A percentile compares a stretch with the other conserved stretches of the same genome.
Conservation (phyloP, 2,113 vertebrate species). For the Megaceryle torquata region DNA sequence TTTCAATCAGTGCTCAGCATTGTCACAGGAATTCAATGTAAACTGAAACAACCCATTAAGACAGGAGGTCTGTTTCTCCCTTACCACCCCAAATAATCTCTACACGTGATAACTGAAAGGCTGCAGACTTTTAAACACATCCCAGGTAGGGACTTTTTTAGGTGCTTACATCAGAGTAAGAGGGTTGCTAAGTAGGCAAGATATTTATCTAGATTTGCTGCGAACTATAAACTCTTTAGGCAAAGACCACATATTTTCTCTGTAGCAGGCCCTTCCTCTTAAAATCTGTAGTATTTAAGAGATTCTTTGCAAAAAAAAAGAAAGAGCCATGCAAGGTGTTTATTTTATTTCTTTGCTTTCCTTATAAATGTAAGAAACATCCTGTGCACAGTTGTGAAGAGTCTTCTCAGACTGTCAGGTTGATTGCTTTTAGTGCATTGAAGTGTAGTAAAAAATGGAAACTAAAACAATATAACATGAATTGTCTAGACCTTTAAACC, state of each 20-base stretch:
- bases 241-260: background rate
- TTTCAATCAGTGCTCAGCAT: background rate
- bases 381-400: background rate
- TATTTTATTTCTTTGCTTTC: background rate
- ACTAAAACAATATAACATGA: background rate
- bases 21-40: background rate
- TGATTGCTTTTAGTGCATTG: background rate
- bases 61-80: background rate
- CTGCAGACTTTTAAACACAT: background rate
- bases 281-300: background rate
- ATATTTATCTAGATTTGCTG: background rate
- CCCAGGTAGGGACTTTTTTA: background rate
- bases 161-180: background rate
- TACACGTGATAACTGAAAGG: background rate
- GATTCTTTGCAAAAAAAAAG: background rate
- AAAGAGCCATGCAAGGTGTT: background rate
- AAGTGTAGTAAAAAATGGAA: background rate
- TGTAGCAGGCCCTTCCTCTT: background rate
- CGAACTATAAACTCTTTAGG: background rate
- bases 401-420: background rate
- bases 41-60: background rate
- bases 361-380: background rate
- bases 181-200: background rate
- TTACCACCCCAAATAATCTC: background rate
- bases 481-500: background rate